A percentile compares a stretch with the other conserved stretches of the same genome.
phyloP scores from a whole-genome alignment of 1,140 invertebrate genomes.

The Cryptotermes secundus region DNA sequence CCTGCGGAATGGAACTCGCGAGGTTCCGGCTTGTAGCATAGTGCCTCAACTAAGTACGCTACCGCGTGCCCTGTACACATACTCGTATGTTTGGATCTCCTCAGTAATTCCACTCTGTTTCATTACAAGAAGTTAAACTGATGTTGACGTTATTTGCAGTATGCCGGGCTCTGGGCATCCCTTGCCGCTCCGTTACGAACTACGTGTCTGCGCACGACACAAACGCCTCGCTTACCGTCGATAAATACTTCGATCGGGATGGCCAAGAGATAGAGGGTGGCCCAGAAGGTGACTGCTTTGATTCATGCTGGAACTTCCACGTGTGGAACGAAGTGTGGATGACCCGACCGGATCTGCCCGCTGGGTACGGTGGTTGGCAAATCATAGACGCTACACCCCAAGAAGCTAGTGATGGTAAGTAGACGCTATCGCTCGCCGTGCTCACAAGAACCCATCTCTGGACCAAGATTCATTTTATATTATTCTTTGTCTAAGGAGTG shows the following conservation, averaged over 20 bases:
- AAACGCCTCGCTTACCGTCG: constrained; percentile 67
- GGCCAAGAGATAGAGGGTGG: constrained; percentile 62
- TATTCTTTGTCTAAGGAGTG: no score
- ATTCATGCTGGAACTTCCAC: constrained; percentile 77
- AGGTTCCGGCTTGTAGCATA: no score
- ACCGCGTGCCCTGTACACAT: no score
- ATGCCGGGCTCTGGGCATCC: constrained; percentile 63
- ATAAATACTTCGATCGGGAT: constrained; percentile 60
- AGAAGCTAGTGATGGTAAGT: constrained; percentile 62
- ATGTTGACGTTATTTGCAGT: constrained; percentile 44
- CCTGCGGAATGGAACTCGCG: no score
- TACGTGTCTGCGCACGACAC: constrained; percentile 78
- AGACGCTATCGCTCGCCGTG: not conserved
- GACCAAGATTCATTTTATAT: not conserved
- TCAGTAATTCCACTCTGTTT: no score
- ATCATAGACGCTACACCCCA: constrained; percentile 77
- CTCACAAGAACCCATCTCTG: not conserved
- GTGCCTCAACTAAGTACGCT: no score
- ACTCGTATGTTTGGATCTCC: no score
- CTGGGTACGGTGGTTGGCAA: constrained; percentile 77
- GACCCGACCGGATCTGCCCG: constrained; percentile 69
- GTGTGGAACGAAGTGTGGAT: constrained; percentile 87
- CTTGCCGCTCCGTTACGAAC: constrained; percentile 72
- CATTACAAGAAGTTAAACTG: no score
- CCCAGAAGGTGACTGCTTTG: constrained; percentile 58